Evolutionary conservation across 2,797 vertebrate species (phyloP), one percentile per base, ranked within the genome.

Genomic region (Emys orbicularis): DNA sequence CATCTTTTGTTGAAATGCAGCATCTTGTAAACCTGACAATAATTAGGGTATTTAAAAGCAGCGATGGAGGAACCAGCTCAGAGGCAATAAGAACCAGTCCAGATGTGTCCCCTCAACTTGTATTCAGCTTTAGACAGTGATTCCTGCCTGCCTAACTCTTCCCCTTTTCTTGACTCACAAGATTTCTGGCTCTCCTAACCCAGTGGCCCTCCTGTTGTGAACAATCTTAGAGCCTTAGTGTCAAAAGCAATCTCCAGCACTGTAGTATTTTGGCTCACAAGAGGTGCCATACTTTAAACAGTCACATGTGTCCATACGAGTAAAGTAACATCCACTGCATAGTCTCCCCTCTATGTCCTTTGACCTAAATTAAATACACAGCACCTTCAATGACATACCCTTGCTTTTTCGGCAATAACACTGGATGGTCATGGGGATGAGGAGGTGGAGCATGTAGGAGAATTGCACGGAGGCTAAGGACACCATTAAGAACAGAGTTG

Each of bases 381-480:
- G 37, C 21, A 41, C 21, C 68, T 72, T 72, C n/a, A 72, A 3
- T 41, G n/a, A 72, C n/a, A 65, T 41, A 72, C 19, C 18, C n/a
- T 72, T 72, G 37, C 68, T 72, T 72, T 41, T 72, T 34, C 83
- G 5, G 34, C 50, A 54, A 8, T 53, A 23, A 23, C 31, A 7
- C 18, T 61, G 82, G 79, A 53, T 92, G 74, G 87, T 91, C 82
- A 81, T 80, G 79, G 54, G 88, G 56, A 90, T 83, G 68, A 83
- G 29, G 13, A 61, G 29, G 31, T 16, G 25, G 10, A 29, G 6
- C 61, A 49, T 95, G 57, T 23, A 0, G 0, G 44, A 91, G 2
- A 50, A 13, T 81, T 92, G 74, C 65, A 86, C 88, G 72, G 12
- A 95, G 41, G 12, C 61, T 77, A 44, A 83, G 25, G 1, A 6